These are phyloP conservation scores for Pachydiplax longipennis DNA, from an alignment of 2,888 invertebrate genomes.

Conservation along the genomic window DNA sequence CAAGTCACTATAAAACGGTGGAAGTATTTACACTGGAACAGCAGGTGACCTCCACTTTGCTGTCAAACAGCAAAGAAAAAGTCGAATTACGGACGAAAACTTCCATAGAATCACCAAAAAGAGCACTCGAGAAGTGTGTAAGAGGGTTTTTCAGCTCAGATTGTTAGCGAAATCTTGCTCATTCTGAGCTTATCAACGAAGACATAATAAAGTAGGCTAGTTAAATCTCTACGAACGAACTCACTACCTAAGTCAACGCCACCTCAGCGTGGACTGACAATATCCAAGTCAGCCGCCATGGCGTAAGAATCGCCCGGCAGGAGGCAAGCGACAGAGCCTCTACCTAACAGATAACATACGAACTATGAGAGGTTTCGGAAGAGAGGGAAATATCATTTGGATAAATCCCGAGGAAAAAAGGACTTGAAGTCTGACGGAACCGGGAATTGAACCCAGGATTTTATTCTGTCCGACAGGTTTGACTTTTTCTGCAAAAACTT, in stretches of 20 bases:
- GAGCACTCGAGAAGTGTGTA: not conserved
- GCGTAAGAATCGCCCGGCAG: conserved; percentile 2
- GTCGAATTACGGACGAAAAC: not conserved
- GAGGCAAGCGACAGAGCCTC: not conserved
- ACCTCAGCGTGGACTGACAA: conserved; percentile 27
- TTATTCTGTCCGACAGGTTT: no score
- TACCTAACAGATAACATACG: not conserved
- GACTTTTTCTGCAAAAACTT: no score
- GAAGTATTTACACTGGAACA: not conserved
- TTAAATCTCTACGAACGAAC: not conserved
- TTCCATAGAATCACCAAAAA: not conserved
- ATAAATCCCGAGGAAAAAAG: no score
- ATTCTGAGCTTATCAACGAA: not conserved
- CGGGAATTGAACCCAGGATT: no score
- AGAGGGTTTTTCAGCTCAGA: not conserved
- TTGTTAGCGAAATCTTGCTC: no score
- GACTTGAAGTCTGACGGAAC: no score
- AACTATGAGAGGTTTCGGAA: not conserved
- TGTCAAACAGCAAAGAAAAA: conserved; percentile 9
- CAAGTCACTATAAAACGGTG: not conserved
- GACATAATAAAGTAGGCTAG: not conserved
- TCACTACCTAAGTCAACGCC: not conserved
- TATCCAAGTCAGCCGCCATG: not conserved
- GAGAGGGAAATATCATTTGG: no score
- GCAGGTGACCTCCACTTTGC: not conserved